phyloP scores from a whole-genome alignment of 2,113 vertebrate species.

The Nycticryphes semicollaris region DNA sequence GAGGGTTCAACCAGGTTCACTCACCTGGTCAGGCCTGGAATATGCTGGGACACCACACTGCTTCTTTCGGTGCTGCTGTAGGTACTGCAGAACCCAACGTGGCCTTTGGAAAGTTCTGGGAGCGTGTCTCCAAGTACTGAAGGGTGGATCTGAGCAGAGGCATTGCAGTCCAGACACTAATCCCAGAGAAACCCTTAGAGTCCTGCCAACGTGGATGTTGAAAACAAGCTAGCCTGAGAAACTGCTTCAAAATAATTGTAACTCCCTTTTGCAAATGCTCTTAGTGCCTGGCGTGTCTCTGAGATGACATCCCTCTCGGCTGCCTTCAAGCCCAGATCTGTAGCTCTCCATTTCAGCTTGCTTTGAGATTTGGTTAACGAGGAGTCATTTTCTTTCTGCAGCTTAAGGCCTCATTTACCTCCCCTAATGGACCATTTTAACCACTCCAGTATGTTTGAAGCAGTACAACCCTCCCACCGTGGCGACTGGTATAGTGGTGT shows the following conservation, averaged over 20 bases:
- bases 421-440: neutral
- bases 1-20: neutral
- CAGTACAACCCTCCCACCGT: neutral
- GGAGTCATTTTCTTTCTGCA: neutral
- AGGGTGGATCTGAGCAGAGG: neutral
- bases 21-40: neutral
- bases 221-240: neutral
- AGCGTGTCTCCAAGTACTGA: neutral
- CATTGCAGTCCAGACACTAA: neutral
- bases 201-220: neutral
- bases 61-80: neutral
- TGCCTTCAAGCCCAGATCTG: neutral
- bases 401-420: constrained; percentile 6
- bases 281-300: neutral
- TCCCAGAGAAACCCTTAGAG: neutral
- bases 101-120: neutral
- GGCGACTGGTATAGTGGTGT: neutral
- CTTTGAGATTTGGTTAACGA: neutral
- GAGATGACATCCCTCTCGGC: neutral
- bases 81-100: neutral
- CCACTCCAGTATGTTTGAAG: neutral
- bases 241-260: neutral
- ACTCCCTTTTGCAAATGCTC: neutral
- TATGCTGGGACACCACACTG: neutral
- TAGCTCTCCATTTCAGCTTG: neutral